Evolutionary conservation across 1,140 invertebrate species (phyloP).

Genomic region (Coenobita brevimanus): DNA sequence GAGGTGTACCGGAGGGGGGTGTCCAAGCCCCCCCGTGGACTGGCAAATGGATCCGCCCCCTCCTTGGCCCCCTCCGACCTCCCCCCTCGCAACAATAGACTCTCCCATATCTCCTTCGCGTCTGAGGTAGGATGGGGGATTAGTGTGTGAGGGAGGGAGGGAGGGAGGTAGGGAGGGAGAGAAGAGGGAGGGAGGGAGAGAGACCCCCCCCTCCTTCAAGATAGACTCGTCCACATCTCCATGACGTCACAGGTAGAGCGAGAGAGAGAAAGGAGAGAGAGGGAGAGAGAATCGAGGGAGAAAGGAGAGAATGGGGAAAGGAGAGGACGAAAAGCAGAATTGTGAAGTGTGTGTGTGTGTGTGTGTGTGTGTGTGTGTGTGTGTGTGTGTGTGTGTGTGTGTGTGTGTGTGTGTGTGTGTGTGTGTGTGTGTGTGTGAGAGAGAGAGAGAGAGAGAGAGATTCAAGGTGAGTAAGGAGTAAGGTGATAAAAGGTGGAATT

Average conservation of each 20-base stretch:
- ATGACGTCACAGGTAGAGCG: background rate
- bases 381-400: too few species aligned
- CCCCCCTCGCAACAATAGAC: constrained; percentile 5
- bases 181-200: too few species aligned
- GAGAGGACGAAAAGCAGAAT: background rate
- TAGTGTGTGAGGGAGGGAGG: constrained; percentile 1
- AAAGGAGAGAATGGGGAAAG: background rate
- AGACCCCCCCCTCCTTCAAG: too few species aligned
- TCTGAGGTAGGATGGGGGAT: constrained; percentile 56
- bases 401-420: too few species aligned
- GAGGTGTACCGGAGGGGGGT: constrained; percentile 82
- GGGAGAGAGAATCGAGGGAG: background rate
- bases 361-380: too few species aligned
- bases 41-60: constrained; percentile 27
- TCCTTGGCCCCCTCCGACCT: background rate
- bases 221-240: too few species aligned
- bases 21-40: constrained; percentile 64
- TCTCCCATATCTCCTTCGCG: constrained; percentile 52
- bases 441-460: too few species aligned
- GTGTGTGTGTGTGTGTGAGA: too few species aligned
- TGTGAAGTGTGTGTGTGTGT: background rate
- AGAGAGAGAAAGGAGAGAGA: background rate
- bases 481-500: too few species aligned
- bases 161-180: too few species aligned
- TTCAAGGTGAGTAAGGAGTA: too few species aligned